Evolutionary conservation across 2,797 vertebrate species (phyloP), one percentile per base, ranked within the genome.

Genomic region (Acanthurus tractus): DNA sequence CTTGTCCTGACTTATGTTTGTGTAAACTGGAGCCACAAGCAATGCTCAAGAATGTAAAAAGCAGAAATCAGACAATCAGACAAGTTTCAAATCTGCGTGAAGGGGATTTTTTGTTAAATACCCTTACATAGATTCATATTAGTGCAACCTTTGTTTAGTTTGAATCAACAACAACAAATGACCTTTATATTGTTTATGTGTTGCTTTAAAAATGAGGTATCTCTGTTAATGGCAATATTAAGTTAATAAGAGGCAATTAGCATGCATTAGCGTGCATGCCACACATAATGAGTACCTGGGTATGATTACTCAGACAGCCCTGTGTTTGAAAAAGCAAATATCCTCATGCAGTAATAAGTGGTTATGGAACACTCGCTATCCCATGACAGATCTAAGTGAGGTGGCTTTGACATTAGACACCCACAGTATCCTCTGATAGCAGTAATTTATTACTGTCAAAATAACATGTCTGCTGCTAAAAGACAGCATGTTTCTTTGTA

Each of bases 221-320:
- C 57, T 68, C 67, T 66, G 45, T 77, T 86, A 79, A 83, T 79
- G 73, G 54, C 81, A 80, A 74, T 72, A 85, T 87, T 72, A 74
- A 67, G 61, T 71, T 85, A 84, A 88, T 86, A 90, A 87, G 79
- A 74, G 81, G 79, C 81, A 87, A 94, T 94, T 92, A 93, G 82
- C 78, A 93, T 91, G 89, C 89, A 91, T 92, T 86, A 86, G 74
- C 68, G 73, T 69, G 78, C 62, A 76, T 77, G 78, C 76, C 81
- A 72, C 79, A 85, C 82, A 79, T 92, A 91, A 91, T 91, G 75
- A 84, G 78, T 79, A 66, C 84, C 92, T 84, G 81, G 79, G 73
- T 89, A 71, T 82, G 91, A 87, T 84, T 79, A 80, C 72, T 64
- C 79, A 88, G 84, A 88, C 88, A 87, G 85, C 80, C 83, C 61